Base-by-base conservation (phyloP, 1,140 invertebrate species). In the Zaprionus camerounensis region DNA sequence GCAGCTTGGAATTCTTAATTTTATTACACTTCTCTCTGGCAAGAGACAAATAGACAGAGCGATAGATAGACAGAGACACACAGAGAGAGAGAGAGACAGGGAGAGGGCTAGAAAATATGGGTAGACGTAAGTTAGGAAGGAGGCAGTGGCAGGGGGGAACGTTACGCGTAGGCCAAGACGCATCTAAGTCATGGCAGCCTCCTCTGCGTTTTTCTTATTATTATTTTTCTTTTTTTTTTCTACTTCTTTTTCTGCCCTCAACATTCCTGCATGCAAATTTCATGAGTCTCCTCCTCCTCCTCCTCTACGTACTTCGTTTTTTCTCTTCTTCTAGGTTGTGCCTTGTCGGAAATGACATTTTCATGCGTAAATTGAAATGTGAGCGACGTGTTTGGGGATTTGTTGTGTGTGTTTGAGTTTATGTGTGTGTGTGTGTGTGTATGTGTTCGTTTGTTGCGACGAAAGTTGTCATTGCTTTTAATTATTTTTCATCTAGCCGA, bases 361-460 rank as follows among this genome's bases (percentile, higher is more conserved):
- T 91, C 88, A 91, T 91, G 87, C 88, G 87, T 91, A 91, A 91
- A 91, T 91, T 91, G 87, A 91, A 91, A 91, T 91, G 87, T 87
- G 83, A 82, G 87, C 83, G 83, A 91, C 87, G 88, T 91, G 87
- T 88, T 88, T 90, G 85, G 85, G 85, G 85, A 90, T 90, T 90
- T 46, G 41, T 46, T 46, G 41, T 46, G 56, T 17, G 28, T 41
- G 34, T 44, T 34, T 71, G 22, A 55, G 36, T 34, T 3, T 26
- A 26, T 65, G 64, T 76, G 34, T 17, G n/a, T 17, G 56, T 15
- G 28, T 41, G 34, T 44, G 34, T 71, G 22, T 55, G 36, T 20
- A 1, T 1, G 20, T 1, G 20, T 36, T 11, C 28, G 28, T 31
- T 31, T 9, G 28, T 31, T 34, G 31, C 31, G 31, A 34, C 9